Percentiles rank a stretch among this genome's conserved stretches.
Conservation (phyloP, 2,113 vertebrate genomes). For the Anhinga anhinga region DNA sequence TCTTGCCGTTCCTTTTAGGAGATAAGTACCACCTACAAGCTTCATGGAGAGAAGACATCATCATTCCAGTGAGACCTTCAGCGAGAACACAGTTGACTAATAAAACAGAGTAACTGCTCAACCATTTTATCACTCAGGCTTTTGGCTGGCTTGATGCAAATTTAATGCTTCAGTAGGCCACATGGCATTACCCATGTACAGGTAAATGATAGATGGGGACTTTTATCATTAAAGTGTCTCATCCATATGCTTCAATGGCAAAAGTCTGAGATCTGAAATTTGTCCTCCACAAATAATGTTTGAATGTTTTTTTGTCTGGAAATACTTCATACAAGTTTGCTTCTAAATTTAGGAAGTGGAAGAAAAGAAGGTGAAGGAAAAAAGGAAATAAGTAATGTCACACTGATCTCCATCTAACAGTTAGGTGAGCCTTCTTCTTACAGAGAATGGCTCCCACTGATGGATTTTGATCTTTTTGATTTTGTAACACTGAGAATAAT, state of each 20-base stretch:
- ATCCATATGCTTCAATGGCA: not conserved
- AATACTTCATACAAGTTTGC: not conserved
- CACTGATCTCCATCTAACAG: not conserved
- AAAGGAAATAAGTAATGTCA: rapidly evolving
- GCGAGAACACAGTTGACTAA: not conserved
- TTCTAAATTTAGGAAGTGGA: not conserved
- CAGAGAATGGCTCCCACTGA: rapidly evolving
- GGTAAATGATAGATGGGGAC: not conserved
- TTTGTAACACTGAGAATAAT: not conserved
- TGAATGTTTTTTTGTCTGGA: not conserved
- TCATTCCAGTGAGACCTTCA: not conserved
- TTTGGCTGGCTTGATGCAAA: not conserved
- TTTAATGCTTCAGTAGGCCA: not conserved
- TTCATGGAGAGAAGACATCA: not conserved
- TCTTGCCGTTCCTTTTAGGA: not conserved
- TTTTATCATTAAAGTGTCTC: not conserved
- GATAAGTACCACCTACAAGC: not conserved
- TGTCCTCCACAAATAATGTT: not conserved
- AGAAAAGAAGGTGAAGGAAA: not conserved
- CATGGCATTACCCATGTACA: rapidly evolving
- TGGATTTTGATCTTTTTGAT: not conserved
- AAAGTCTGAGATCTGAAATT: not conserved
- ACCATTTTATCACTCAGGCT: not conserved
- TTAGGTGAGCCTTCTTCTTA: not conserved
- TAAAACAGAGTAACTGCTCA: not conserved